Conservation (phyloP, 1,140 invertebrate genomes). For the Rhopalosiphum padi region DNA sequence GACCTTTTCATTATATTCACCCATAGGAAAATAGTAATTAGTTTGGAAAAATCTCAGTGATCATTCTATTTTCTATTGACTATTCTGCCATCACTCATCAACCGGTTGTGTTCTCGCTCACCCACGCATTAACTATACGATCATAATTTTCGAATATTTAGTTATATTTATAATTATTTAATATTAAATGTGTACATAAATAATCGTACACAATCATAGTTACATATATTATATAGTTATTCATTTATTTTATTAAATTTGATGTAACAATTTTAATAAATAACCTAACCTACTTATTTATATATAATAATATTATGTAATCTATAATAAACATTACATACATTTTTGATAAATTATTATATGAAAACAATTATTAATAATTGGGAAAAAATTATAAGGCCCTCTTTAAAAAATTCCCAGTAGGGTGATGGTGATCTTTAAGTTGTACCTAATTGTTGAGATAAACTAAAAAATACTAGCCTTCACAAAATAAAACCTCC, state of each 20-base stretch:
- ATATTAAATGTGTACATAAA: too few species aligned
- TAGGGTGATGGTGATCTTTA: neutral
- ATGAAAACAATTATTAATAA: neutral
- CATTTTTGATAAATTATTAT: neutral
- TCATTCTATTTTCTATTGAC: neutral
- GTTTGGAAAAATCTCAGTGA: neutral
- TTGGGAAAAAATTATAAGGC: neutral
- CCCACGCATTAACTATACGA: neutral
- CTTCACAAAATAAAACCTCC: slow-evolving; percentile 2
- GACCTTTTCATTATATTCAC: neutral
- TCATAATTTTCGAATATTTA: neutral
- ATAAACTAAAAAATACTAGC: slow-evolving; percentile 8
- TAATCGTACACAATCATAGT: neutral
- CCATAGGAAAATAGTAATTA: neutral
- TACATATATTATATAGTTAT: neutral
- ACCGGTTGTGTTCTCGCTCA: neutral
- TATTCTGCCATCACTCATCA: neutral
- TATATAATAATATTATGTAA: neutral
- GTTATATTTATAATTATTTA: too few species aligned
- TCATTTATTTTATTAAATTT: neutral
- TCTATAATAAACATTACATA: neutral
- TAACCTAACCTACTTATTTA: too few species aligned
- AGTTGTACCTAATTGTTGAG: neutral
- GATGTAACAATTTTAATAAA: neutral
- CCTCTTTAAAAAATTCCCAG: neutral